A percentile compares a stretch with the other conserved stretches of the same genome.
Conservation (phyloP, 2,113 vertebrate species). For the Anguilla japonica region DNA sequence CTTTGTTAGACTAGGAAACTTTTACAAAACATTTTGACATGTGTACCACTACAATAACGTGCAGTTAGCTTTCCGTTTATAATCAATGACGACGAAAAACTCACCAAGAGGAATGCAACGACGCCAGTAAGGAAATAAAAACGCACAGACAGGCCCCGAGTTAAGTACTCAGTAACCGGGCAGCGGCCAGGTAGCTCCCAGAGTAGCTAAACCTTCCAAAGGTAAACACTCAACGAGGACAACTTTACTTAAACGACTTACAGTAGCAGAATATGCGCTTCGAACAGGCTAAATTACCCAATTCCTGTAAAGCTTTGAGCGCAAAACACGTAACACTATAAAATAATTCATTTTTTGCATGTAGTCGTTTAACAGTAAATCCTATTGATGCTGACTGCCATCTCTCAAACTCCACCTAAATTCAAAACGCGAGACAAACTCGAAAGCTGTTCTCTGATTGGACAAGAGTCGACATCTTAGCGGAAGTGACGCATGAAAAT, state of each 20-base stretch:
- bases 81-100: neutral
- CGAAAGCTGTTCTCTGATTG: slow-evolving; percentile 55
- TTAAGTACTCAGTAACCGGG: neutral
- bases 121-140: neutral
- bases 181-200: neutral
- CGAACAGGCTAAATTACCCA: neutral
- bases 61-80: neutral
- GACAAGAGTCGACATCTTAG: slow-evolving; percentile 22
- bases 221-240: neutral
- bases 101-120: neutral
- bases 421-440: slow-evolving; percentile 70
- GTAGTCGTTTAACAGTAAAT: slow-evolving; percentile 9
- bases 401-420: slow-evolving; percentile 38
- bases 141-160: neutral
- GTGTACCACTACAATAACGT: neutral
- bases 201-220: neutral
- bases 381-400: neutral
- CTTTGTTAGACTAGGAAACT: neutral
- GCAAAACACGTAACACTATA: neutral
- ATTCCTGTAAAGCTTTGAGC: neutral
- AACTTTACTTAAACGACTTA: neutral
- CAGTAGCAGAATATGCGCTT: neutral
- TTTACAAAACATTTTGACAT: neutral
- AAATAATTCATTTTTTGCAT: neutral
- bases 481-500: slow-evolving; percentile 8